Conservation (phyloP, 1,140 invertebrate genomes). For the Apolygus lucorum region DNA sequence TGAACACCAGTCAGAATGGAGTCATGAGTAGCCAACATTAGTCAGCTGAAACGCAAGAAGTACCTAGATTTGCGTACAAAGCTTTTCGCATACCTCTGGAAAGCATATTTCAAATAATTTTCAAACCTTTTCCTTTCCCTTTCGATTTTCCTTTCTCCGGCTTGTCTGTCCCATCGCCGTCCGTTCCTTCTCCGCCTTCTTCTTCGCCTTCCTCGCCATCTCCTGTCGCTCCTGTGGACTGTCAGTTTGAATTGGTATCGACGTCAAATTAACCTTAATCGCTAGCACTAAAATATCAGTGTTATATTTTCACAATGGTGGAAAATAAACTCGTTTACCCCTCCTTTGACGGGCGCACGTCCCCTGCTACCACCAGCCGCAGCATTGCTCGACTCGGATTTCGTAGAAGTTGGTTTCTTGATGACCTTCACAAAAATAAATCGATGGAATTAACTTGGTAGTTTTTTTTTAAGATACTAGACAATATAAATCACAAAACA, state of each 20-base stretch:
- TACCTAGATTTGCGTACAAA: neutral
- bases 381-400: constrained; percentile 12
- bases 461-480: too few species aligned
- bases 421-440: too few species aligned
- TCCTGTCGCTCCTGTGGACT: constrained; percentile 30
- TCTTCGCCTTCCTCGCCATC: constrained; percentile 31
- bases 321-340: neutral
- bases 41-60: too few species aligned
- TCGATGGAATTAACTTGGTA: too few species aligned
- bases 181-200: constrained; percentile 36
- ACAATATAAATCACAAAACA: too few species aligned
- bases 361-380: constrained; percentile 17
- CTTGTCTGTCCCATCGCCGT: constrained; percentile 38
- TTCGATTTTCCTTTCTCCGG: constrained; percentile 37
- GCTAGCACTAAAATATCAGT: neutral
- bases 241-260: neutral
- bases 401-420: constrained; percentile 13
- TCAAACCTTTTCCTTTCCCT: constrained; percentile 38
- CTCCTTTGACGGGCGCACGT: constrained; percentile 29
- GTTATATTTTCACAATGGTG: too few species aligned
- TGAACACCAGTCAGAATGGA: too few species aligned
- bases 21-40: neutral
- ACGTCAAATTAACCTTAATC: neutral
- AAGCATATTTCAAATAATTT: too few species aligned
- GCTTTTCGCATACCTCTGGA: too few species aligned